These are phyloP conservation scores for Axea sp. DNA, from an alignment of 2,888 invertebrate genomes.

Conservation along the genomic window DNA sequence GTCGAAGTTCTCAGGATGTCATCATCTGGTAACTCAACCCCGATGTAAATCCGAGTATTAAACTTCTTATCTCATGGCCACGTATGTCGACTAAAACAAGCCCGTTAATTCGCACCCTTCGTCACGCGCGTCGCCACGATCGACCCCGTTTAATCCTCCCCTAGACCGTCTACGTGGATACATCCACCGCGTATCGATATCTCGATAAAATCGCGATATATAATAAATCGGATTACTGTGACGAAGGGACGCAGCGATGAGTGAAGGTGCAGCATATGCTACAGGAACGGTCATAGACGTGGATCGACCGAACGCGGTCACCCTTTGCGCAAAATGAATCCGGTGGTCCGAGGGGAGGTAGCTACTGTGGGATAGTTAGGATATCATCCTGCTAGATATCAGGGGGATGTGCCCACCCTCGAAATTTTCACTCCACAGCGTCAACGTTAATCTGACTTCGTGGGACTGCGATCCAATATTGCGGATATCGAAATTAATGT, in stretches of 20 bases:
- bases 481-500: constrained; percentile 58
- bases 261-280: constrained; percentile 74
- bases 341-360: constrained; percentile 60
- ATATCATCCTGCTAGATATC: constrained; percentile 69
- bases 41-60: constrained; percentile 18
- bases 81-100: constrained; percentile 73
- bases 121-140: constrained; percentile 18
- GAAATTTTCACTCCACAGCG: constrained; percentile 59
- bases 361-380: constrained; percentile 75
- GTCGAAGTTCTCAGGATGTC: constrained; percentile 26
- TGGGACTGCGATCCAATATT: constrained; percentile 52
- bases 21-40: constrained; percentile 11
- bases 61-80: constrained; percentile 61
- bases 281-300: constrained; percentile 65
- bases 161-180: constrained; percentile 54
- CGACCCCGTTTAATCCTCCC: constrained; percentile 65
- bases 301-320: constrained; percentile 60
- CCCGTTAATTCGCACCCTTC: constrained; percentile 73
- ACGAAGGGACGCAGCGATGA: constrained; percentile 67
- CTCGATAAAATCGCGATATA: constrained; percentile 78
- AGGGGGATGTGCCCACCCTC: constrained; percentile 64
- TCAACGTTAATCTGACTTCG: constrained; percentile 48
- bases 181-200: constrained; percentile 72
- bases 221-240: constrained; percentile 78
- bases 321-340: constrained; percentile 67